Conservation (phyloP, 2,888 invertebrate genomes). For the Anaspis maculata region DNA sequence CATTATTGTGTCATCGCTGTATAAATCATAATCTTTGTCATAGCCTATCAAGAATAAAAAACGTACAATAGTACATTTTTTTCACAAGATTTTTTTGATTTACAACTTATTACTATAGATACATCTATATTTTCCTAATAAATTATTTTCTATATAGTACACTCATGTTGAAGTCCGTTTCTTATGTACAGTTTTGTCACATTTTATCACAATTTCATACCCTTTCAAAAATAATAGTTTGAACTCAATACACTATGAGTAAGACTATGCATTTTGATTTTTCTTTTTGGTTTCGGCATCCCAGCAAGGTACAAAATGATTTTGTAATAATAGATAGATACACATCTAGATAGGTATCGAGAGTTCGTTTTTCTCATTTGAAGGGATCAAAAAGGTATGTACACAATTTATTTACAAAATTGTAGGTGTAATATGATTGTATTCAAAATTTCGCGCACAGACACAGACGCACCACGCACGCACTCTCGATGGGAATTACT, state of each 20-base stretch:
- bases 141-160: conserved; percentile 8
- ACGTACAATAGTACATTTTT: no score
- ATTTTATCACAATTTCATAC: conserved; percentile 17
- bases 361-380: no score
- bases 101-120: background rate
- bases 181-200: conserved; percentile 13
- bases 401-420: background rate
- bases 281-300: no score
- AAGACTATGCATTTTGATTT: conserved; percentile 5
- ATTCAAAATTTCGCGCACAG: conserved; percentile 5
- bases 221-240: conserved; percentile 12
- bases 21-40: no score
- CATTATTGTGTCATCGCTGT: no score
- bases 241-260: background rate
- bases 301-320: no score
- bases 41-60: no score
- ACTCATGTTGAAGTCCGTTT: conserved; percentile 7
- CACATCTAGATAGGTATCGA: no score
- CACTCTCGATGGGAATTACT: no score
- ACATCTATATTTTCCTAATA: conserved; percentile 9
- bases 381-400: background rate
- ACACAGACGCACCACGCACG: background rate
- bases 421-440: conserved; percentile 13
- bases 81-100: no score
- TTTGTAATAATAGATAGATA: no score